These are phyloP conservation scores for Myiothlypis coronata DNA, from an alignment of 2,797 vertebrate species.

Conservation along the genomic window DNA sequence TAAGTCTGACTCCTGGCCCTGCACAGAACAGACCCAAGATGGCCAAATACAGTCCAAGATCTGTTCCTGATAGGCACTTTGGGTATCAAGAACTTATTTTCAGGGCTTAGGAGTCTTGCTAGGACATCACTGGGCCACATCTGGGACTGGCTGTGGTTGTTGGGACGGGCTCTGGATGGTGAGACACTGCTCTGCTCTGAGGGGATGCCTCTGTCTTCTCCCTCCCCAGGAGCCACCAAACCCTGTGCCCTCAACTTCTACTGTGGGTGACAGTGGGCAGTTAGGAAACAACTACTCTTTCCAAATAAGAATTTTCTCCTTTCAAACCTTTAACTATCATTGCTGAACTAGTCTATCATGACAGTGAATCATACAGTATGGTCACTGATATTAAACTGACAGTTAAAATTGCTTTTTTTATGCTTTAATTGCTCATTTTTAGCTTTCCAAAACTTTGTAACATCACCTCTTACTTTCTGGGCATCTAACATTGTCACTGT, in stretches of 20 bases:
- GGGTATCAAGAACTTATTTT: background rate
- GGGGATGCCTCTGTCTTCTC: background rate
- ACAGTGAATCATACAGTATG: background rate
- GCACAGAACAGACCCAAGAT: background rate
- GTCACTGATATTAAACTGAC: background rate
- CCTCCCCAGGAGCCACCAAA: background rate
- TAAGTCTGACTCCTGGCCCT: background rate
- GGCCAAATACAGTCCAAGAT: background rate
- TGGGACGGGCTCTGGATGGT: background rate
- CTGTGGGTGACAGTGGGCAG: background rate
- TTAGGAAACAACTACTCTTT: background rate
- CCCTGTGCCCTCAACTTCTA: rapidly evolving
- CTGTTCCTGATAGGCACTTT: background rate
- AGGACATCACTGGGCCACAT: background rate
- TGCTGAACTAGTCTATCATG: background rate
- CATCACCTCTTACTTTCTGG: background rate
- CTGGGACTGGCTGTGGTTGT: background rate
- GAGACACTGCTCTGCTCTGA: background rate
- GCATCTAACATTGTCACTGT: background rate
- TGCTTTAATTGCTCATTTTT: background rate
- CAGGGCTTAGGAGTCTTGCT: background rate
- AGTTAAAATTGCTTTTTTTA: background rate
- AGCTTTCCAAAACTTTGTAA: background rate
- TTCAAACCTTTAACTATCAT: background rate
- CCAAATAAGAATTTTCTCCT: background rate